Conservation (phyloP, 2,797 vertebrate species). For the Nannoperca obscura region DNA sequence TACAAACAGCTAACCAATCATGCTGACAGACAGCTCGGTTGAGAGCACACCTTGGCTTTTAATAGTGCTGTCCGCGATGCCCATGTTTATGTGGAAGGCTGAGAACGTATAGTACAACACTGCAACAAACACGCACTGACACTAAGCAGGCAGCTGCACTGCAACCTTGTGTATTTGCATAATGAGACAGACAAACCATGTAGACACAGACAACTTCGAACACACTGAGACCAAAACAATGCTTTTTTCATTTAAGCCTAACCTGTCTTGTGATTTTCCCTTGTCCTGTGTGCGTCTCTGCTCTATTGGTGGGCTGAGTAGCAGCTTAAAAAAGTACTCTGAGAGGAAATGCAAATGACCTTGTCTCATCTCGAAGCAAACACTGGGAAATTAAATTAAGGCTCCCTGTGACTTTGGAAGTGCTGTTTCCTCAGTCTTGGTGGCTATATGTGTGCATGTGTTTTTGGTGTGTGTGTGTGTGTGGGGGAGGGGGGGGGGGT, state of each 20-base stretch:
- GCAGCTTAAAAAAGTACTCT: slow-evolving; percentile 65
- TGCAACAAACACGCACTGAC: slow-evolving; percentile 46
- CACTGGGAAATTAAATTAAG: slow-evolving; percentile 82
- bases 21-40: slow-evolving; percentile 72
- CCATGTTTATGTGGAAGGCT: slow-evolving; percentile 46
- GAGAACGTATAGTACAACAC: slow-evolving; percentile 54
- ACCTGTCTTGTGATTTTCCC: slow-evolving; percentile 44
- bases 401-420: slow-evolving; percentile 62
- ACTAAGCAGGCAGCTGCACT: slow-evolving; percentile 61
- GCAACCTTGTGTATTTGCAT: slow-evolving; percentile 69
- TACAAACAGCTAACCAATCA: slow-evolving; percentile 79
- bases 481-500: too few species aligned
- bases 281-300: slow-evolving; percentile 42
- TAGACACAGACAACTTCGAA: slow-evolving; percentile 51
- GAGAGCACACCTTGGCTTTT: slow-evolving; percentile 76
- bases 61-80: slow-evolving; percentile 60
- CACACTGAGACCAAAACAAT: slow-evolving; percentile 52
- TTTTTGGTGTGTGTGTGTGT: slow-evolving; percentile 4
- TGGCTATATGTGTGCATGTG: slow-evolving; percentile 24
- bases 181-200: slow-evolving; percentile 67
- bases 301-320: slow-evolving; percentile 50
- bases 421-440: slow-evolving; percentile 44
- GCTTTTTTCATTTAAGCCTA: slow-evolving; percentile 42
- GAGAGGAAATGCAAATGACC: slow-evolving; percentile 79
- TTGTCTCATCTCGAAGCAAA: slow-evolving; percentile 80